Conservation (phyloP, 2,888 invertebrate genomes). For the Monochamus alternatus region DNA sequence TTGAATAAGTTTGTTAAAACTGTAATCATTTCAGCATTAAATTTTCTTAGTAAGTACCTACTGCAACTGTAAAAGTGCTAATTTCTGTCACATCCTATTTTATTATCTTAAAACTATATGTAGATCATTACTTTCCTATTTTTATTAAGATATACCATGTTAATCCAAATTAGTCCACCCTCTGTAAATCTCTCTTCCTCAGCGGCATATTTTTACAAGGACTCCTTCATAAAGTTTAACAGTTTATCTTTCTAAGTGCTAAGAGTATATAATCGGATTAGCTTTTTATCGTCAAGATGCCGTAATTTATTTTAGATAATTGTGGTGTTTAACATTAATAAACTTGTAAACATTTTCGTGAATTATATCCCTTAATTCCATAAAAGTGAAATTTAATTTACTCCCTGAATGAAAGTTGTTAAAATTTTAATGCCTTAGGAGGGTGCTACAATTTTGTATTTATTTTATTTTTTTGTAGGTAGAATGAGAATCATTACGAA, state of each 20-base stretch:
- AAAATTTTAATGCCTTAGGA: neutral
- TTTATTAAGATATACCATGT: too few relatives aligned
- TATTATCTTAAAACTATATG: too few relatives aligned
- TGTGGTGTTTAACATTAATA: slow-evolving; percentile 46
- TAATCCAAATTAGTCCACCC: too few relatives aligned
- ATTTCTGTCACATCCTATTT: too few relatives aligned
- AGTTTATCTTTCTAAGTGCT: slow-evolving; percentile 12
- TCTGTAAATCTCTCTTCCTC: neutral
- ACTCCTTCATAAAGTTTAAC: neutral
- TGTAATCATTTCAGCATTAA: too few relatives aligned
- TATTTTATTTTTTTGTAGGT: neutral
- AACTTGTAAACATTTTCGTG: slow-evolving; percentile 36
- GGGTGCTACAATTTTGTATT: neutral
- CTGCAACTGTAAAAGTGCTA: too few relatives aligned
- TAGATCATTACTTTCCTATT: too few relatives aligned
- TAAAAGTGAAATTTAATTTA: slow-evolving; percentile 14
- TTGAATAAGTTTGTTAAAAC: too few relatives aligned
- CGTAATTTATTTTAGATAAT: slow-evolving; percentile 51
- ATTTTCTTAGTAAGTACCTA: too few relatives aligned
- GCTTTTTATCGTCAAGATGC: slow-evolving; percentile 45
- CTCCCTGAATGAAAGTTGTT: neutral
- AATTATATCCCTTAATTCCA: slow-evolving; percentile 18
- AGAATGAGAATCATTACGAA: neutral
- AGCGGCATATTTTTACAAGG: neutral
- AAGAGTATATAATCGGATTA: slow-evolving; percentile 46